A percentile compares a stretch with the other conserved stretches of the same genome.
Evolutionary conservation across 2,888 invertebrate genomes (phyloP).

Genomic region (Crematogaster levior): DNA sequence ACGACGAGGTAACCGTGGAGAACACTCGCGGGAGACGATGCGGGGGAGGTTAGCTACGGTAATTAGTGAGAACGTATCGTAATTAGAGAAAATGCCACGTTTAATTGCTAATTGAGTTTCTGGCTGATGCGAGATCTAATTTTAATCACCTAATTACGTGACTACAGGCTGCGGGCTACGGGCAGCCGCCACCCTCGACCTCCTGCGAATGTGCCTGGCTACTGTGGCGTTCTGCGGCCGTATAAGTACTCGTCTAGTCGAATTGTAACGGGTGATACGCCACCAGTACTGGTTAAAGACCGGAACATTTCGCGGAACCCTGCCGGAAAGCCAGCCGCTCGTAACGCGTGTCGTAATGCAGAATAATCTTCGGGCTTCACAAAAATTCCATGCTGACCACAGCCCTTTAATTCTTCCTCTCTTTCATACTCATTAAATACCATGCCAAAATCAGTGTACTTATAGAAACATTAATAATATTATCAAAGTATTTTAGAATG

Average conservation of each 20-base stretch:
- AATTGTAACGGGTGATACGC: conserved; percentile 76
- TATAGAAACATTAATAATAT: background rate
- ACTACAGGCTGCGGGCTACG: conserved; percentile 85
- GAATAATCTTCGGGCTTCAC: conserved; percentile 17
- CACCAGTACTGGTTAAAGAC: conserved; percentile 69
- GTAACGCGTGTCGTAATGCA: conserved; percentile 39
- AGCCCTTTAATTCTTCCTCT: background rate
- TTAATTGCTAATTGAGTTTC: conserved; percentile 88
- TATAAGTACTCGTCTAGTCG: conserved; percentile 75
- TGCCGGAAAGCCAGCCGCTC: conserved; percentile 60
- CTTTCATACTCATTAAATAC: background rate
- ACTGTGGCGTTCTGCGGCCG: conserved; percentile 68
- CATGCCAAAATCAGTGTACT: background rate
- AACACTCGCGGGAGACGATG: conserved; percentile 60
- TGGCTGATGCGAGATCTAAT: conserved; percentile 87
- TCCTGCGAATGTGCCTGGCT: conserved; percentile 78
- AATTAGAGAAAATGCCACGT: conserved; percentile 88
- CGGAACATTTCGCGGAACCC: conserved; percentile 71
- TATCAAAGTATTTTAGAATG: background rate
- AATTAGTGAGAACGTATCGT: conserved; percentile 87
- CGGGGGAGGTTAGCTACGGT: conserved; percentile 82
- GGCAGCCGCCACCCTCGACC: conserved; percentile 78
- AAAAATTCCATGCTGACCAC: background rate
- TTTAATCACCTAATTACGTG: conserved; percentile 88
- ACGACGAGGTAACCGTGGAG: conserved; percentile 53